Evolutionary conservation across 2,888 invertebrate genomes (phyloP).

Genomic region (Schizaphis graminum): DNA sequence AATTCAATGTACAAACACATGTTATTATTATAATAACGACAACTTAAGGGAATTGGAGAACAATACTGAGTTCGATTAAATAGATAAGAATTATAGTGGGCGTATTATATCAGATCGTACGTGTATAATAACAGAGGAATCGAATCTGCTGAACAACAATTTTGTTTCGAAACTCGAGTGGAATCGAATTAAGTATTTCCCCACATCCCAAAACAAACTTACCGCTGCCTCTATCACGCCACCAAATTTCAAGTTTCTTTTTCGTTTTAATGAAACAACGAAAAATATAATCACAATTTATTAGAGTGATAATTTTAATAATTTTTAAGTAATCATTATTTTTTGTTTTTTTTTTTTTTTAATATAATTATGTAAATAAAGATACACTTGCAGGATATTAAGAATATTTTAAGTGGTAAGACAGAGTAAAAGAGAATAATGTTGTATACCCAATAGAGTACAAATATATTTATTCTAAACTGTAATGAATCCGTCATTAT

Average conservation of each 20-base stretch:
- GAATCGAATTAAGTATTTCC: conserved; percentile 1
- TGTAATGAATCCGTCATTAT: background rate
- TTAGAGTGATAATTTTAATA: background rate
- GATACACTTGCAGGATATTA: background rate
- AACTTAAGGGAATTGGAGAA: background rate
- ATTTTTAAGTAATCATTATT: background rate
- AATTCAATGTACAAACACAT: background rate
- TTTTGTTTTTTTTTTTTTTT: background rate
- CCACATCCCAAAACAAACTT: background rate
- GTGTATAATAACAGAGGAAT: background rate
- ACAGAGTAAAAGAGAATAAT: background rate
- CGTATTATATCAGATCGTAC: conserved; percentile 13
- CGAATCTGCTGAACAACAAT: background rate
- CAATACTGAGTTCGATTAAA: background rate
- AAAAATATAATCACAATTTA: background rate
- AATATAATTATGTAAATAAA: background rate
- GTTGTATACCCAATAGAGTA: background rate
- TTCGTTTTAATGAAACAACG: background rate
- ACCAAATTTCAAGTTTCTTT: background rate
- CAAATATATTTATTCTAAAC: background rate
- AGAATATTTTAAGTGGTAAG: background rate
- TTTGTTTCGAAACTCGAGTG: background rate
- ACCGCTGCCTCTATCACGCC: background rate
- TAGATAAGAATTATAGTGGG: background rate
- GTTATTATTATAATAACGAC: background rate